Evolutionary conservation across 2,888 invertebrate genomes (phyloP).

Genomic region (Norana najaformis): DNA sequence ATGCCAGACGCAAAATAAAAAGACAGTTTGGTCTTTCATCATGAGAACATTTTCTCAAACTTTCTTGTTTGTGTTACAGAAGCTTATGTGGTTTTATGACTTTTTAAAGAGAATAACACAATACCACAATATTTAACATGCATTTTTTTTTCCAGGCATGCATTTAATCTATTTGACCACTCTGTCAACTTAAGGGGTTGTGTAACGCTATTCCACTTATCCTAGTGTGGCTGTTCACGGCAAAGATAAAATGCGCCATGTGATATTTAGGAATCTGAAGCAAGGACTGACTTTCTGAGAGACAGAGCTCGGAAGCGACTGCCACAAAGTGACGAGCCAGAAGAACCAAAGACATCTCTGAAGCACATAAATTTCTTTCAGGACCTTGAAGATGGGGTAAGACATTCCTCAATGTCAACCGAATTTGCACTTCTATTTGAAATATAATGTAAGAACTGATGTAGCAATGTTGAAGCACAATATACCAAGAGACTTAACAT

Average conservation of each 20-base stretch:
- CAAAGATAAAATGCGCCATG: too few species aligned
- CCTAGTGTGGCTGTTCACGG: neutral
- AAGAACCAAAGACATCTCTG: slow-evolving; percentile 35
- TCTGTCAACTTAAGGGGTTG: neutral
- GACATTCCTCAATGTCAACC: slow-evolving; percentile 25
- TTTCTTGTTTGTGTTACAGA: too few species aligned
- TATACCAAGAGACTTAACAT: too few species aligned
- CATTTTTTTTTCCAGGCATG: neutral
- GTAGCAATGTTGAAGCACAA: too few species aligned
- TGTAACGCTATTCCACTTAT: neutral
- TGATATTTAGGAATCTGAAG: slow-evolving; percentile 82
- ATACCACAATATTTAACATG: too few species aligned
- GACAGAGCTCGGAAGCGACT: slow-evolving; percentile 65
- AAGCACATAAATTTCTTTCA: slow-evolving; percentile 83
- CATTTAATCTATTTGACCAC: neutral
- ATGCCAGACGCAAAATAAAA: too few species aligned
- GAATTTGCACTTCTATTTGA: too few species aligned
- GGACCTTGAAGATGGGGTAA: slow-evolving; percentile 73
- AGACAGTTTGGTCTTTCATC: too few species aligned
- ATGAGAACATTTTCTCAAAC: too few species aligned
- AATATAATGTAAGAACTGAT: too few species aligned
- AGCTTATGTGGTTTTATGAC: too few species aligned
- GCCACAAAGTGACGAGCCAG: slow-evolving; percentile 29
- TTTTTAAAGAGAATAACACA: too few species aligned
- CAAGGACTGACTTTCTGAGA: slow-evolving; percentile 75